phyloP scores from a whole-genome alignment of 2,113 vertebrate species.

The Cryptotis parvus region DNA sequence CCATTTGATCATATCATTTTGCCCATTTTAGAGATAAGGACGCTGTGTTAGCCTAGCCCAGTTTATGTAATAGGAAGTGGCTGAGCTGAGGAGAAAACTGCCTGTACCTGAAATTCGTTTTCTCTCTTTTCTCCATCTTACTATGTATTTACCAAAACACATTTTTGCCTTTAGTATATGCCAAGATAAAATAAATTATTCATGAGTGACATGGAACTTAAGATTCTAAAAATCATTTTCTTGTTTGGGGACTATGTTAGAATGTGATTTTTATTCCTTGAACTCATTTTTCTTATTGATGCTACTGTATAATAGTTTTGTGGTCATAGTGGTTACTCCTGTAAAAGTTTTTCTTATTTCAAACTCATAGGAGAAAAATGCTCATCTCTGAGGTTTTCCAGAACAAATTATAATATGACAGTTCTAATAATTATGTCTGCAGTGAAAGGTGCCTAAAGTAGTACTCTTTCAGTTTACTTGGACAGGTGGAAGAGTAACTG shows the following conservation, averaged over 20 bases:
- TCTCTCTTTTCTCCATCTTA: not conserved
- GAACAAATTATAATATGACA: not conserved
- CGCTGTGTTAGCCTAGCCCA: not conserved
- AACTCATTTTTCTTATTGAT: not conserved
- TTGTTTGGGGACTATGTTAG: not conserved
- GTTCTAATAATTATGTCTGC: not conserved
- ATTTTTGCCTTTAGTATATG: slow-evolving; percentile 15
- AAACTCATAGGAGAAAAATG: slow-evolving; percentile 9
- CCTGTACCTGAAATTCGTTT: slow-evolving; percentile 26
- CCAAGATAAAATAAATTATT: not conserved
- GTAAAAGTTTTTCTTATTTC: slow-evolving; percentile 32
- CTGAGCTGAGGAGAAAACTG: not conserved
- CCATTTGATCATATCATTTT: slow-evolving; percentile 4
- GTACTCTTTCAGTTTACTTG: not conserved
- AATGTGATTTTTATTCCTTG: not conserved
- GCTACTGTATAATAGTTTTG: not conserved
- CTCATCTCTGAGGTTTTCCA: not conserved
- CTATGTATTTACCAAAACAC: not conserved
- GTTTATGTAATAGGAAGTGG: not conserved
- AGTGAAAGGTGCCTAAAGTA: not conserved
- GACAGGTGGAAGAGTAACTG: not conserved
- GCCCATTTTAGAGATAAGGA: slow-evolving; percentile 13
- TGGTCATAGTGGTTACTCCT: not conserved
- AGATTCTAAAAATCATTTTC: slow-evolving; percentile 28
- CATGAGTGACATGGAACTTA: not conserved